Evolutionary conservation across 92 coral and sea anemone species (phyloP), one percentile per base, ranked within the genome.

Genomic region (Paramuricea clavata): DNA sequence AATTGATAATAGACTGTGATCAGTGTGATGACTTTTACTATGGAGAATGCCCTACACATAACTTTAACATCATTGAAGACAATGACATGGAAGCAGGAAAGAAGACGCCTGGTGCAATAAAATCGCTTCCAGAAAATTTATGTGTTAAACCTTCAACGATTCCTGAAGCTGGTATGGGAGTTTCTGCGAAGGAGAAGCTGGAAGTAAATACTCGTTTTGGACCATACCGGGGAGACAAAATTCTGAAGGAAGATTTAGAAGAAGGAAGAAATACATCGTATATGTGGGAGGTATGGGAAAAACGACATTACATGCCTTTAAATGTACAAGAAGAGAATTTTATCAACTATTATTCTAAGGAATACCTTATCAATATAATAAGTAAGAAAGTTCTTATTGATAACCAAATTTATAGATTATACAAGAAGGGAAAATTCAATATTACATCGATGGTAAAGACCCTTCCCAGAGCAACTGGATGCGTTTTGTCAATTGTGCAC

Each of bases 401-500:
- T 57, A 57, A 57, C 5, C 3, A 3, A 8, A 67, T 67, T 10
- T 78, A 25, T 32, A 95, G 98, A 86, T 95, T 4, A 85, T 90
- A 23, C 87, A 83, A 69, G 94, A 93, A 49, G 95, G 97, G 27
- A 95, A 92, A 50, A 89, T 92, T 50, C 81, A 88, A 61, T 90
- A 93, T 60, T 92, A 85, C 69, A 39, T 93, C n/a, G 95, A 93
- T 77, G 98, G 95, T 16, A 77, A 49, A 0, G 93, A 95, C 25
- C 93, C 91, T 49, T 35, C 81, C n/a, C 42, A 67, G 0, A 89
- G 97, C 61, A 95, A 95, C 85, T 95, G 98, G 98, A 87, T 95
- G 95, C 86, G 98, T 65, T 95, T 87, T 84, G 93, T 93, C 5
- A 95, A 95, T 44, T 95, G 98, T 79, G 91, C 98, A 26, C 93